Evolutionary conservation across 2,888 invertebrate genomes (phyloP).

Genomic region (Smittia aterrima): DNA sequence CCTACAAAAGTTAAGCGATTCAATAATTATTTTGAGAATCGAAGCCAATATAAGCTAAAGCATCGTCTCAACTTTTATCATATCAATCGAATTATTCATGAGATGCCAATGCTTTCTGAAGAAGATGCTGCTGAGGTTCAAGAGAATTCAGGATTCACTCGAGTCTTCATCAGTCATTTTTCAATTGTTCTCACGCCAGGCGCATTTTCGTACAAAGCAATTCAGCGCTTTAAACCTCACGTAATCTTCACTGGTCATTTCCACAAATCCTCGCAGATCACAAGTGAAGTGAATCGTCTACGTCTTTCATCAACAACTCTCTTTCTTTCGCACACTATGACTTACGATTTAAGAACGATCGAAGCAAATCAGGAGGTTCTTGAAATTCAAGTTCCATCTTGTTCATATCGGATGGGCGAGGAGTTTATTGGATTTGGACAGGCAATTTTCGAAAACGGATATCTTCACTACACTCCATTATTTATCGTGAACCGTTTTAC

Average conservation of each 20-base stretch:
- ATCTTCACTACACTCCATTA: slow-evolving; percentile 28
- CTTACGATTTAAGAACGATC: slow-evolving; percentile 21
- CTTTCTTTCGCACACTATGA: slow-evolving; percentile 46
- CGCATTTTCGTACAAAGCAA: slow-evolving; percentile 56
- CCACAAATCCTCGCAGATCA: slow-evolving; percentile 55
- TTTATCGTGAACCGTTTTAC: slow-evolving; percentile 21
- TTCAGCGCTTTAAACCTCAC: slow-evolving; percentile 65
- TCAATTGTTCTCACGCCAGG: slow-evolving; percentile 54
- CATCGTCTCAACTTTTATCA: slow-evolving; percentile 67
- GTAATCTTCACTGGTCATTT: slow-evolving; percentile 69
- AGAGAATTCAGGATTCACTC: slow-evolving; percentile 56
- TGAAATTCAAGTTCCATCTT: slow-evolving; percentile 90
- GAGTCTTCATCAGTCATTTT: slow-evolving; percentile 67
- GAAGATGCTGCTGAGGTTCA: slow-evolving; percentile 53
- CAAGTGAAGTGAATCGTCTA: slow-evolving; percentile 43
- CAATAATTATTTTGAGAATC: slow-evolving; percentile 69
- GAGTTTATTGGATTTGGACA: slow-evolving; percentile 34
- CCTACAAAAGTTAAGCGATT: slow-evolving; percentile 70
- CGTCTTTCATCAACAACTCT: slow-evolving; percentile 46
- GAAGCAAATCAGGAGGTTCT: slow-evolving; percentile 51
- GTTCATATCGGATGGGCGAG: slow-evolving; percentile 84
- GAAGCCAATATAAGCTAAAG: slow-evolving; percentile 61
- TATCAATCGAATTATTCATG: slow-evolving; percentile 67
- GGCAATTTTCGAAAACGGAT: slow-evolving; percentile 29
- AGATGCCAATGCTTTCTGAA: slow-evolving; percentile 54